These are phyloP conservation scores for Acromyrmex echinatior DNA, from an alignment of 1,140 invertebrate genomes.

Conservation along the genomic window DNA sequence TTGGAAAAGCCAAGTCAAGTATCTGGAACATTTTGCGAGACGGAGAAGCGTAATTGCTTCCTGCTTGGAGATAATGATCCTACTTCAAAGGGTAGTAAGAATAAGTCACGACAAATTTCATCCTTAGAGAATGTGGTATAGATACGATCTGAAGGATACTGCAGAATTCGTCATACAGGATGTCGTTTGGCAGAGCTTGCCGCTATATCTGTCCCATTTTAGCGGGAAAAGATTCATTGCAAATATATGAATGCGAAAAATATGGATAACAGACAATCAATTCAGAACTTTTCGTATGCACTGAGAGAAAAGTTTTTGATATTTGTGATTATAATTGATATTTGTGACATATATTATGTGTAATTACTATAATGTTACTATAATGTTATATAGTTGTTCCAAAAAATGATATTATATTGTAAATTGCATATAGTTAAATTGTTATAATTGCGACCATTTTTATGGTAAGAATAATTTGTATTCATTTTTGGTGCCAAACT, in stretches of 20 bases:
- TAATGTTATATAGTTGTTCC: no score
- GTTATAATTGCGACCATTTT: no score
- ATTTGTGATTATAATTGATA: no score
- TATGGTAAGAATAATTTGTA: no score
- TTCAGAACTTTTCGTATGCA: neutral
- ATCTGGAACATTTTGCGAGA: neutral
- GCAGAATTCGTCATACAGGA: conserved; percentile 10
- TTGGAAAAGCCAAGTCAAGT: neutral
- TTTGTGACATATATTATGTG: no score
- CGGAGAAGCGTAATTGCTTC: conserved; percentile 45
- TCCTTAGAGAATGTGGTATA: no score
- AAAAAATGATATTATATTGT: no score
- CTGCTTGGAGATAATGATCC: conserved; percentile 39
- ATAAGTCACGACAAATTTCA: conserved; percentile 31
- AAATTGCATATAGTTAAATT: no score
- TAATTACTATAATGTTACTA: no score
- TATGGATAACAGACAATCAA: conserved; percentile 11
- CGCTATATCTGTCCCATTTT: conserved; percentile 6
- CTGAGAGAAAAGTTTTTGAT: no score
- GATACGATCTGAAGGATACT: neutral
- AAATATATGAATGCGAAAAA: conserved; percentile 12
- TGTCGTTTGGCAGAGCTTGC: neutral
- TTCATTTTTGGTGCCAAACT: no score
- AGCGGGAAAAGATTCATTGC: neutral
- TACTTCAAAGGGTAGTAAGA: conserved; percentile 8